Evolutionary conservation across 2,888 invertebrate genomes (phyloP), one percentile per base, ranked within the genome.

Genomic region (Philaethria dido): DNA sequence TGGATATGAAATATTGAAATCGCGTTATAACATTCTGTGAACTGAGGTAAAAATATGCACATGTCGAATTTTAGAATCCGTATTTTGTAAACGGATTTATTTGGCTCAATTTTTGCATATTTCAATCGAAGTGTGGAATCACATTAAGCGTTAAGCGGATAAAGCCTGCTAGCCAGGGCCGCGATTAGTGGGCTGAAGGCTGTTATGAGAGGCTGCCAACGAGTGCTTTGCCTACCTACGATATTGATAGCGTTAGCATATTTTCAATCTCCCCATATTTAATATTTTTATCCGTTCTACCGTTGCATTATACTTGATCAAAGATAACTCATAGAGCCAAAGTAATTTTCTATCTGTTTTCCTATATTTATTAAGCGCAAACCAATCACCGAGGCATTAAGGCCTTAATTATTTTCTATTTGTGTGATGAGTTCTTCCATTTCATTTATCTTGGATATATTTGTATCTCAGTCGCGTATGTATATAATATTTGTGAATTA

Each of bases 61-160:
- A 62, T 45, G 13, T 33, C 18, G 25, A 39, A 45, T 52, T 65
- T 62, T 52, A n/a, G 39, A 50, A 54, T 48, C 9, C 18, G 39
- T 62, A 62, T 62, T 64, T 52, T 68, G 48, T 61, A 70, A 69
- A 72, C 64, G 72, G 73, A 73, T 72, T 74, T 74, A 73, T 75
- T 74, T 74, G 70, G 74, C 69, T 68, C 70, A 68, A 75, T 76
- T 76, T 82, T 79, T 79, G 74, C 77, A 78, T 78, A 79, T 76
- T 69, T 75, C 72, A 74, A 77, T 72, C 76, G 70, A 68, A 72
- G 71, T 70, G 70, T 72, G 65, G 77, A 81, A 86, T 85, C 79
- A 81, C 75, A 84, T 87, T 86, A 84, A 74, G 72, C 77, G 75
- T 73, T 87, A 84, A 87, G 84, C 81, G 84, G 85, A 85, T 85